Percentiles rank a stretch among this genome's conserved stretches.
Conservation (phyloP, 2,113 vertebrate genomes). For the Mesoclemmys tuberculata region DNA sequence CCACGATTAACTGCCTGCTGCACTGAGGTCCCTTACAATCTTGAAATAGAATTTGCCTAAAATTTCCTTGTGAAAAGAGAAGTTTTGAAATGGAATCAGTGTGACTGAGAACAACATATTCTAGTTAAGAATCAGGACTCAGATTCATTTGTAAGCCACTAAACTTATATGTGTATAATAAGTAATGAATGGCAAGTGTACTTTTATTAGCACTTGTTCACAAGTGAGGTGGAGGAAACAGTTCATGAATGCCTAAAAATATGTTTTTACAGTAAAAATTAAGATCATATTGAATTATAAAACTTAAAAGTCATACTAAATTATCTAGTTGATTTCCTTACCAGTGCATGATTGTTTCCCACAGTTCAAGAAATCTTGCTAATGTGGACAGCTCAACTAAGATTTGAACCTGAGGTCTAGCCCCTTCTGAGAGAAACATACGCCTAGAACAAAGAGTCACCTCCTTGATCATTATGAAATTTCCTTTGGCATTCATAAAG, state of each 20-base stretch:
- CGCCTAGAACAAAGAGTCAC: background rate
- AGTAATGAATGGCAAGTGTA: background rate
- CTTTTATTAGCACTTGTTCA: background rate
- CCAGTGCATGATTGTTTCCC: background rate
- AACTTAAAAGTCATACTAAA: background rate
- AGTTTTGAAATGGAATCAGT: background rate
- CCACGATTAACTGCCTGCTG: background rate
- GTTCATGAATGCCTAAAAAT: background rate
- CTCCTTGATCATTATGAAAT: background rate
- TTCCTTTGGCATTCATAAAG: background rate
- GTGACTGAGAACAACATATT: background rate
- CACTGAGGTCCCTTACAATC: background rate
- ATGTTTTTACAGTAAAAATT: background rate
- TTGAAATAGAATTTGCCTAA: background rate
- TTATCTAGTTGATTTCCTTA: background rate
- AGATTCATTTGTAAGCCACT: background rate
- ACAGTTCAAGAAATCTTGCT: background rate
- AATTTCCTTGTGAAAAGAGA: background rate
- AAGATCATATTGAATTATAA: background rate
- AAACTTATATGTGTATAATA: background rate
- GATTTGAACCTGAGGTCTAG: background rate
- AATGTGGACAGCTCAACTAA: background rate
- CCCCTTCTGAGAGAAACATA: background rate
- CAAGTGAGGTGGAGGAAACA: background rate
- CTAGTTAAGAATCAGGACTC: background rate